Evolutionary conservation across 2,797 vertebrate genomes (phyloP), one percentile per base, ranked within the genome.

Genomic region (Carapus acus): DNA sequence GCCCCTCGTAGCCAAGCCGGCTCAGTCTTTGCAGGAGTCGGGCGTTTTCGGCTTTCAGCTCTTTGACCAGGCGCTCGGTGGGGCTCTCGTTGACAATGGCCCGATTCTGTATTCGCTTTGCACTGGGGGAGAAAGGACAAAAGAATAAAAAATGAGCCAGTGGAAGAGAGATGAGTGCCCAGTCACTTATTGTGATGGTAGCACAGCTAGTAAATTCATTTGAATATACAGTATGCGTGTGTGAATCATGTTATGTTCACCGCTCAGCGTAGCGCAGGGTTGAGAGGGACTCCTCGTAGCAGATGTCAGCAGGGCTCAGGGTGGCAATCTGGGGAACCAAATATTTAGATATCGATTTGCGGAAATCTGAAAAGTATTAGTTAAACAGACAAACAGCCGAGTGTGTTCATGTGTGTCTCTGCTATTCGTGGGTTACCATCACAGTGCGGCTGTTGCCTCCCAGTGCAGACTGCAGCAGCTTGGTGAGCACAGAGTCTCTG

Each of bases 361-460:
- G n/a, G n/a, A 36, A 36, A 4, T 4, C 34, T 36, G 34, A 36
- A 36, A 36, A 15, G n/a, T 15, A 3, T 6, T 7, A n/a, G 12
- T 2, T 15, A 15, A 2, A 15, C 13, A 36, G 34, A 15, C 14
- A 13, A 36, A 15, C 31, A 33, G 8, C 31, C 9, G 31, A 15
- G 34, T 36, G 7, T n/a, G 13, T 36, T 15, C 2, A 15, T 15
- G 8, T 36, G 4, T 15, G 37, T 49, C 14, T 44, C 3, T 48
- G 16, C 8, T 15, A 39, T 12, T 12, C 2, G n/a, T 29, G 2
- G 13, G 45, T 67, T 86, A 93, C 92, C 93, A 94, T 88, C 20
- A 92, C 79, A 0, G 92, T 95, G 49, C 88, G 90, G 70, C 93
- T 96, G 83, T 94, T 96, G n/a, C 92, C 92, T 4, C 92, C 93